phyloP scores from a whole-genome alignment of 1,140 invertebrate species.

The Triops cancriformis region DNA sequence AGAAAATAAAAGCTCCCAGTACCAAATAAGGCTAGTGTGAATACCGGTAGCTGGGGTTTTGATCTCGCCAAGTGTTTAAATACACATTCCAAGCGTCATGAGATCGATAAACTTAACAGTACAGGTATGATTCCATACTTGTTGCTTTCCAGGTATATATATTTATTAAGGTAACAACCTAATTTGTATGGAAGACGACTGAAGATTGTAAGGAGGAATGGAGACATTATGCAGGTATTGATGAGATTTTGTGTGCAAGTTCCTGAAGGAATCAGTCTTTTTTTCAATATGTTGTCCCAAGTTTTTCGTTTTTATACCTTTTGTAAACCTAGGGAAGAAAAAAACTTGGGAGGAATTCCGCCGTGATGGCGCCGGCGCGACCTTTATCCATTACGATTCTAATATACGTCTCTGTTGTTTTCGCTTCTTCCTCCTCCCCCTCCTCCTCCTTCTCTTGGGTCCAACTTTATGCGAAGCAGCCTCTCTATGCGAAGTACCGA shows the following conservation, averaged over 20 bases:
- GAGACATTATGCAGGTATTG: not conserved
- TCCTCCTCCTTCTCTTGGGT: too few relatives aligned
- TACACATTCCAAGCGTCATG: not conserved
- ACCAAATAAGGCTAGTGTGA: not conserved
- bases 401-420: not conserved
- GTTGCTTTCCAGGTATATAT: not conserved
- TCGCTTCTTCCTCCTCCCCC: too few relatives aligned
- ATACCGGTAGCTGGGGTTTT: not conserved
- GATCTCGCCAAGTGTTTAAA: not conserved
- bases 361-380: constrained; percentile 10
- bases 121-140: too few relatives aligned
- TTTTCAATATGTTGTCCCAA: not conserved
- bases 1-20: not conserved
- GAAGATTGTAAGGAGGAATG: not conserved
- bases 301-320: too few relatives aligned
- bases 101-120: not conserved
- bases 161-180: not conserved
- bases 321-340: not conserved
- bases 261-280: not conserved
- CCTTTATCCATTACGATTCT: constrained; percentile 8
- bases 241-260: not conserved
- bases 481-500: not conserved
- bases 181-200: not conserved
- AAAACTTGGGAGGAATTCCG: constrained; percentile 4
- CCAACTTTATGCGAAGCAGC: not conserved